Base-by-base conservation (phyloP, 2,113 vertebrate species). In the Leiothrix lutea region DNA sequence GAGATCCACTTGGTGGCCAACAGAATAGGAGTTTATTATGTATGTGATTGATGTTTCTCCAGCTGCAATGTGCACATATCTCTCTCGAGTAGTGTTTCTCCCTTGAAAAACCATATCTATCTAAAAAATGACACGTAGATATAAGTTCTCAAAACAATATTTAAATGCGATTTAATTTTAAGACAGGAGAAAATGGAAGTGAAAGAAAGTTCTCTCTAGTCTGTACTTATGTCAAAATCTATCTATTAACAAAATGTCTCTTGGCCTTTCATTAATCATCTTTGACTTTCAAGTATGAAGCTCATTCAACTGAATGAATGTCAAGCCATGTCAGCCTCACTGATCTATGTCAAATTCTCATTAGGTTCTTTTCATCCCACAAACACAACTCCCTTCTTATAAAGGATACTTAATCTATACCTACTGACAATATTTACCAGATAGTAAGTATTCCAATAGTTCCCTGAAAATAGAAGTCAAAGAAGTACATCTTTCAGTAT, bases 11-110 rank as follows among this genome's bases (percentile, higher is more conserved):
- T 35, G 96, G 60, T 98, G 96, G 5, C 64, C 88, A 23, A 24
- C 35, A n/a, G 31, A 28, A 19, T 95, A 94, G 61, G 97, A 92
- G 54, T 98, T 98, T 60, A 98, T 33, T 14, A 94, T 85, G 28
- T 97, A 98, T 14, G 78, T 89, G 50, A 98, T 47, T 61, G 97
- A 96, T 6, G 86, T 95, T 70, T 97, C 95, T 81, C 97, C 96
- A 3, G 96, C 97, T 47, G 91, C 69, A 91, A 98, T 35, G 45
- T 71, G 90, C 78, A 96, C 40, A 1, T 86, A 96, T 42, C 97
- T 97, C 92, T 97, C 97, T n/a, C 91, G 87, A 92, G 97, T 92
- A 33, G 93, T 36, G 20, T 92, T 48, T 9, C 36, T 29, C 42
- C 93, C 96, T 73, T 92, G 92, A 29, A 97, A 24, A 33, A 96